Base-by-base conservation (phyloP, 2,113 vertebrate genomes). In the Dipodomys stephensi region DNA sequence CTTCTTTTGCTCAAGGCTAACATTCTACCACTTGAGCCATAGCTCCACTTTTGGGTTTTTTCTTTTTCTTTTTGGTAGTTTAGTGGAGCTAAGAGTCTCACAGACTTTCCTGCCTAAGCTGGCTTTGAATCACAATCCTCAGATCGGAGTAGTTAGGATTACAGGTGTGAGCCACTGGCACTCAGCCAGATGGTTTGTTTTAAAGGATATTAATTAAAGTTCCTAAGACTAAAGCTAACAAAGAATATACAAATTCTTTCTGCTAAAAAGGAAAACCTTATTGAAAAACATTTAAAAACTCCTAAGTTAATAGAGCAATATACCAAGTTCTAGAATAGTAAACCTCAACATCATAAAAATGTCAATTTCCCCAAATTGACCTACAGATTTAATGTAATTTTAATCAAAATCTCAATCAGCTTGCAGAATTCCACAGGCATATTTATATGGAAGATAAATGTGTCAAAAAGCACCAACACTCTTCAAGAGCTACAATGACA, bases 331-430 rank as follows among this genome's bases (percentile, higher is more conserved):
- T 84, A 84, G 23, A 89, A 94, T 15, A 95, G 64, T 96, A 93
- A 97, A 95, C 95, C n/a, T 92, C 73, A 94, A 77, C 39, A 87
- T 79, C 87, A 90, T 94, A 95, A 97, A 96, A 95, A 91, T 77
- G 82, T 82, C 94, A 74, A 89, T 96, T 95, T 95, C 53, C 32
- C 25, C 73, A 95, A 93, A 93, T 4, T 93, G 90, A 87, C 68
- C 82, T 95, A 85, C 30, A 73, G 92, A 95, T 93, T 96, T 94
- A 95, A 95, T 44, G 76, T 68, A 92, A 85, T 93, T 92, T 92
- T 96, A 91, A 96, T 97, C 88, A 96, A 95, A 97, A 92, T 92
- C 35, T 95, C 91, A 92, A 94, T 92, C 46, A 92, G 69, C 15
- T 79, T 77, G n/a, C 9, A 20, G 69, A 92, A 93, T 35, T 76